Evolutionary conservation across 2,888 invertebrate genomes (phyloP).

Genomic region (Lithophane ornitopus): DNA sequence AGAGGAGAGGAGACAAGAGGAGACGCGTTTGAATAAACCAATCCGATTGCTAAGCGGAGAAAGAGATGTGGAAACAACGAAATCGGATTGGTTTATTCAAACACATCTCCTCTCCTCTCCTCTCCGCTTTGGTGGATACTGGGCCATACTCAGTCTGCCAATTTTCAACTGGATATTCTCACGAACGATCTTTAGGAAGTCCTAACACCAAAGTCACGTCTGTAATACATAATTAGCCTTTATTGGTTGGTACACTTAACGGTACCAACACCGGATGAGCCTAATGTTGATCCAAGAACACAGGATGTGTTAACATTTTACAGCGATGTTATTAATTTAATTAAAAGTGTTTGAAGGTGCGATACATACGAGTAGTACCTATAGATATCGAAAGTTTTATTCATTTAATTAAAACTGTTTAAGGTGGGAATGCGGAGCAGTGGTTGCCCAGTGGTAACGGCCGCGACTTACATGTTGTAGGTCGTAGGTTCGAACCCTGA

Average conservation of each 20-base stretch:
- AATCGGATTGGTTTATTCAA: too few relatives aligned
- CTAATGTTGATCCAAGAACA: slow-evolving; percentile 15
- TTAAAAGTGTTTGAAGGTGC: neutral
- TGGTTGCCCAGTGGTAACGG: too few relatives aligned
- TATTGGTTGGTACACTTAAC: slow-evolving; percentile 27
- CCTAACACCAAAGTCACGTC: slow-evolving; percentile 29
- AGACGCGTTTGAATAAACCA: too few relatives aligned
- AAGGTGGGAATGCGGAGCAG: too few relatives aligned
- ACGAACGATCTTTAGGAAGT: neutral
- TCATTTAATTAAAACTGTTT: slow-evolving; percentile 1
- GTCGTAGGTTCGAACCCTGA: too few relatives aligned
- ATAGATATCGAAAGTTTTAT: neutral
- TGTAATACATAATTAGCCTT: slow-evolving; percentile 15
- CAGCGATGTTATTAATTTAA: slow-evolving; percentile 2
- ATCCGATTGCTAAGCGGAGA: too few relatives aligned
- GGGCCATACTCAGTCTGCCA: too few relatives aligned
- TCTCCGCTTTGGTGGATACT: too few relatives aligned
- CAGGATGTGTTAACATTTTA: slow-evolving; percentile 31
- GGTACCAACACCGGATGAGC: slow-evolving; percentile 23
- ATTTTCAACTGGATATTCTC: neutral
- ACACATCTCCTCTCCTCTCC: too few relatives aligned
- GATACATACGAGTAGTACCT: neutral
- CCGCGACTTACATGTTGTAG: too few relatives aligned
- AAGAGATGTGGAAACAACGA: too few relatives aligned
- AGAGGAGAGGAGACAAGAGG: too few relatives aligned